Conservation (phyloP, 1,140 invertebrate species). For the Xylocopa sonorina region DNA sequence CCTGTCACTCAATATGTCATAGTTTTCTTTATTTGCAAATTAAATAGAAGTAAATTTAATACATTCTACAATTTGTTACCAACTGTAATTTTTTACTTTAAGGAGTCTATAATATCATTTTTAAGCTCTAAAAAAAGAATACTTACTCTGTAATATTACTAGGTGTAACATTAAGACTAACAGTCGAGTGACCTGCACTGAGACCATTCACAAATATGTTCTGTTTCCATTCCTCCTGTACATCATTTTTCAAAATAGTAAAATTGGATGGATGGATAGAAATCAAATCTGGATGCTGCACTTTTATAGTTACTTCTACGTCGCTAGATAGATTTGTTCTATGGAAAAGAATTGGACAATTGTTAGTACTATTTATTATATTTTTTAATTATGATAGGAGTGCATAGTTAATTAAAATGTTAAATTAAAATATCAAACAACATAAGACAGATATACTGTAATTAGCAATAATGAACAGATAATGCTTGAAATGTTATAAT, state of each 20-base stretch:
- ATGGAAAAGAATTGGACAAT: conserved; percentile 34
- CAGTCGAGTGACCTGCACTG: conserved; percentile 83
- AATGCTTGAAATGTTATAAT: conserved; percentile 13
- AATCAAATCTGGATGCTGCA: conserved; percentile 74
- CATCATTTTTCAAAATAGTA: conserved; percentile 37
- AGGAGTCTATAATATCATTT: background rate
- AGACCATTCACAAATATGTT: conserved; percentile 83
- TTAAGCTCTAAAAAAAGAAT: background rate
- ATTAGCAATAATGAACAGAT: conserved; percentile 7
- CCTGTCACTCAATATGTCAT: background rate
- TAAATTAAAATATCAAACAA: background rate
- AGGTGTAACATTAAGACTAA: conserved; percentile 83
- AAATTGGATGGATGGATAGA: conserved; percentile 64
- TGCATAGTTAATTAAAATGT: conserved; percentile 55
- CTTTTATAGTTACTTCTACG: conserved; percentile 67
- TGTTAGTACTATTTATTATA: background rate
- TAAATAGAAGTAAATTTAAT: background rate
- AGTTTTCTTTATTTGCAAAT: conserved; percentile 2
- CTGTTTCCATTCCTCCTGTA: conserved; percentile 76
- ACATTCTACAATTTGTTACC: background rate
- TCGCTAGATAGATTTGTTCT: conserved; percentile 57
- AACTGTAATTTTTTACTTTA: background rate
- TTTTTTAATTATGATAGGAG: conserved; percentile 65
- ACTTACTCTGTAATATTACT: conserved; percentile 80
- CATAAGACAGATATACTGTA: background rate